Conservation (phyloP, 2,797 vertebrate species). For the Aselliscus stoliczkanus region DNA sequence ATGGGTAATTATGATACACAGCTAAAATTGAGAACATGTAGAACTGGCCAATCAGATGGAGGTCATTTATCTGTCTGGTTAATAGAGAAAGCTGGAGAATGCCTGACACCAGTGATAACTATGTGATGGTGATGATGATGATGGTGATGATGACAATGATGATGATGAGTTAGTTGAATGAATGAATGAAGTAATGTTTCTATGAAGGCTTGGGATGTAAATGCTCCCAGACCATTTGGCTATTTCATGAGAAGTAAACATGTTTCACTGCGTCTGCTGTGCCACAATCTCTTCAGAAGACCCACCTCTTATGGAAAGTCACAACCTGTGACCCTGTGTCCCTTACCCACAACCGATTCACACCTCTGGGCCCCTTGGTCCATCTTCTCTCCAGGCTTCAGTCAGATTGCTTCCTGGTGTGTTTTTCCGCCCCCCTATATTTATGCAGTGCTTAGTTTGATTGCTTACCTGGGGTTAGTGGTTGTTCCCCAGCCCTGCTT, state of each 20-base stretch:
- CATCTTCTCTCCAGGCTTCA: not conserved
- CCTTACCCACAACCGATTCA: not conserved
- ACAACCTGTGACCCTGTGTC: not conserved
- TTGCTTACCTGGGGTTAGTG: not conserved
- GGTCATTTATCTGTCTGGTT: not conserved
- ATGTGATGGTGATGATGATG: not conserved
- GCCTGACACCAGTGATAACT: not conserved
- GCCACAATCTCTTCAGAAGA: not conserved
- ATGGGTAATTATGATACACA: not conserved
- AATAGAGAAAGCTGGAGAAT: not conserved
- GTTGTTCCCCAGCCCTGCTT: not conserved
- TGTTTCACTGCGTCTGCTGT: not conserved
- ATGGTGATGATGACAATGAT: not conserved
- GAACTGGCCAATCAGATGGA: not conserved
- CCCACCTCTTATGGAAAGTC: not conserved
- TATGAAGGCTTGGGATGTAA: not conserved
- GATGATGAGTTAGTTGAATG: not conserved
- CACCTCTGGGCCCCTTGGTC: not conserved
- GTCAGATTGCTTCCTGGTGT: not conserved
- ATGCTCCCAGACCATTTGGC: not conserved
- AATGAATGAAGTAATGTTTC: not conserved
- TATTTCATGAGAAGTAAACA: conserved; percentile 8
- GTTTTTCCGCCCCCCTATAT: not conserved
- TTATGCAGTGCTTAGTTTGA: not conserved
- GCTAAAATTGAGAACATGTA: not conserved